These are phyloP conservation scores for Alectoris magna DNA, from an alignment of 2,797 vertebrate genomes.

Conservation along the genomic window DNA sequence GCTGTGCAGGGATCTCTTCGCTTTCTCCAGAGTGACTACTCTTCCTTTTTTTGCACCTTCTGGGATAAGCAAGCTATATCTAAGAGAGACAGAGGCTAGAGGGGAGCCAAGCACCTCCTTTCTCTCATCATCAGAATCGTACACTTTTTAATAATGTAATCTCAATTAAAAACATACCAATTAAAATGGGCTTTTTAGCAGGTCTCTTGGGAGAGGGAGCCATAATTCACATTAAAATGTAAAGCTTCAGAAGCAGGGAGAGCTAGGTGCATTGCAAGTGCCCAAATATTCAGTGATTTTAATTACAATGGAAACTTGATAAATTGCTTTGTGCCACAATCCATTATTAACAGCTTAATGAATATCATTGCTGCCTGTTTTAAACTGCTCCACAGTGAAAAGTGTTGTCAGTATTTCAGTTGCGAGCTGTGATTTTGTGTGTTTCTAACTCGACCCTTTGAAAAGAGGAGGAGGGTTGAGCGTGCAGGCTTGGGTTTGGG, in stretches of 20 bases:
- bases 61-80: conserved; percentile 26
- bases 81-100: background rate
- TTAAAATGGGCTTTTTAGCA: conserved; percentile 66
- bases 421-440: background rate
- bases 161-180: conserved; percentile 71
- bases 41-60: background rate
- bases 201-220: conserved; percentile 52
- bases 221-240: conserved; percentile 68
- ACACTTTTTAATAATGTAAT: conserved; percentile 66
- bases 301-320: conserved; percentile 74
- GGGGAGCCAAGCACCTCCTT: conserved; percentile 1
- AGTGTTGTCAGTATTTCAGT: conserved; percentile 26
- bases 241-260: conserved; percentile 59
- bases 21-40: background rate
- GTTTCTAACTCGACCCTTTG: background rate
- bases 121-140: conserved; percentile 46
- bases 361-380: conserved; percentile 61
- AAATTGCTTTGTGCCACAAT: conserved; percentile 71
- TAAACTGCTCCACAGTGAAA: background rate
- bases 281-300: conserved; percentile 69
- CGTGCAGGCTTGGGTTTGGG: background rate
- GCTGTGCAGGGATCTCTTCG: background rate
- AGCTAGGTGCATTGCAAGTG: conserved; percentile 66
- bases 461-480: background rate
- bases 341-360: conserved; percentile 71